phyloP scores from a whole-genome alignment of 2,113 vertebrate species.

The Phaethornis superciliosus region DNA sequence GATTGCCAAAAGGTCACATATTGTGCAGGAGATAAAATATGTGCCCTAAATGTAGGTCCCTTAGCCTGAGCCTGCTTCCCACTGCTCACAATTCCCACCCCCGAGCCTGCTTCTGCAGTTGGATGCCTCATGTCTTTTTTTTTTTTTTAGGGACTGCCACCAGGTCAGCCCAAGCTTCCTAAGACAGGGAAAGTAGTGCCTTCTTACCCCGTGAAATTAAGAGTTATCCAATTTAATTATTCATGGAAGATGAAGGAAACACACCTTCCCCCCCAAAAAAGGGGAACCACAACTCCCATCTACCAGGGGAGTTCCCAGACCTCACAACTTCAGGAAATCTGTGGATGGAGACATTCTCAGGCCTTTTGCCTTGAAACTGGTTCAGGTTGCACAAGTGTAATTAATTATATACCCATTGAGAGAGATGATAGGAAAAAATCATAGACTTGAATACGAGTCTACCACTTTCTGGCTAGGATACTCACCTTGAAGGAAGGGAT shows the following conservation, averaged over 20 bases:
- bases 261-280: neutral
- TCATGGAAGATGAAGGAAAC: neutral
- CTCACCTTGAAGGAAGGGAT: neutral
- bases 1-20: conserved; percentile 26
- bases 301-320: neutral
- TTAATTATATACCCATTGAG: neutral
- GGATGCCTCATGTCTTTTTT: neutral
- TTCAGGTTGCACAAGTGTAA: neutral
- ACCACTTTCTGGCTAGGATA: neutral
- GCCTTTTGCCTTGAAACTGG: neutral
- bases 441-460: neutral
- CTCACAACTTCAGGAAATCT: neutral
- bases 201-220: neutral
- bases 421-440: neutral
- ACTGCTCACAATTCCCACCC: neutral
- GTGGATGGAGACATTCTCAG: accelerated
- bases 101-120: neutral
- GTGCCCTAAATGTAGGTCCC: neutral
- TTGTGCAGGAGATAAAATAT: neutral
- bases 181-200: neutral
- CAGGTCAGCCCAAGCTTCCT: neutral
- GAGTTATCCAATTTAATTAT: neutral
- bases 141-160: neutral
- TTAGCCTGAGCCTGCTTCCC: neutral
- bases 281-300: neutral